Conservation (phyloP, 2,797 vertebrate species). For the Dendrocincla tyrannina region DNA sequence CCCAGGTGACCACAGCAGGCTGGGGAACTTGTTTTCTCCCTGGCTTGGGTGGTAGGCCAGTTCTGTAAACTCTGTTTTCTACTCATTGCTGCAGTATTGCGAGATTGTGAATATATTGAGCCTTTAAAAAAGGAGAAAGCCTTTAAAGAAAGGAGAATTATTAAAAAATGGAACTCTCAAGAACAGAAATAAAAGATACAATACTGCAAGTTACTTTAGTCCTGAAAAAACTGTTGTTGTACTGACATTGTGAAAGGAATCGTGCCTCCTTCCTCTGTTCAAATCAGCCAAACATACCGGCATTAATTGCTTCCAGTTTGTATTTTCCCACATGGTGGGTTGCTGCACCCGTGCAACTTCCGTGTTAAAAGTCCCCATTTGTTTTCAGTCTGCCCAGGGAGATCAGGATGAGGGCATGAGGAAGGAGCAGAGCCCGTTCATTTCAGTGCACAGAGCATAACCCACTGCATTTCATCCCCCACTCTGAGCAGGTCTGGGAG, state of each 20-base stretch:
- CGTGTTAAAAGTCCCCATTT: neutral
- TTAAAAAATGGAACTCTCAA: neutral
- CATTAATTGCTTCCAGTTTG: accelerated
- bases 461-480: accelerated
- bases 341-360: accelerated
- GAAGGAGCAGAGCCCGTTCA: neutral
- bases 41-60: neutral
- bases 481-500: neutral
- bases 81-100: neutral
- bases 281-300: neutral
- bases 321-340: neutral
- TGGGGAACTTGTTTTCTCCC: neutral
- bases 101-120: neutral
- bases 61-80: neutral
- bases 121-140: neutral
- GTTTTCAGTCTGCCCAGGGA: neutral
- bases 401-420: neutral
- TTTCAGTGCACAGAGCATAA: neutral
- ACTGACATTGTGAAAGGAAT: neutral
- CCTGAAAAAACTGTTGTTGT: neutral
- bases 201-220: neutral
- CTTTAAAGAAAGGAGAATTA: neutral
- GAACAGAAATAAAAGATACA: neutral
- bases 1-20: neutral
- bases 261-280: neutral